Evolutionary conservation across 2,888 invertebrate species (phyloP).

Genomic region (Tachystola acroxantha): DNA sequence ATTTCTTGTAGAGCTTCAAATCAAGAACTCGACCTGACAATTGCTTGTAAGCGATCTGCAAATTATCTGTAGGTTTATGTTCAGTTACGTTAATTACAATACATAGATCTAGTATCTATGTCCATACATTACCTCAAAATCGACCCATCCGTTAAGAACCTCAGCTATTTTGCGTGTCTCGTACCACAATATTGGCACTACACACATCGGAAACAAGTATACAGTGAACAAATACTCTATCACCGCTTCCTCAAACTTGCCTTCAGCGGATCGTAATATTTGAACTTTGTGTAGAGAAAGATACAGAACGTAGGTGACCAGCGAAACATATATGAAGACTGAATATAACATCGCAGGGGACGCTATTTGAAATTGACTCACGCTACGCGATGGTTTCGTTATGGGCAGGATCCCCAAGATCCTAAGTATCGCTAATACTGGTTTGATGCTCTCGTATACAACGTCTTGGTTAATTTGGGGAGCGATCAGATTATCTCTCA

Average conservation of each 20-base stretch:
- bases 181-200: constrained; percentile 82
- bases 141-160: constrained; percentile 81
- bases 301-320: constrained; percentile 78
- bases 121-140: constrained; percentile 82
- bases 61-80: no score
- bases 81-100: no score
- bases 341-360: constrained; percentile 80
- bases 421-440: constrained; percentile 61
- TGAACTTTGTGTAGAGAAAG: constrained; percentile 80
- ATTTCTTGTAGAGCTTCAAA: constrained; percentile 77
- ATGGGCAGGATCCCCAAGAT: constrained; percentile 81
- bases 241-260: constrained; percentile 85
- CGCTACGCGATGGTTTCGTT: constrained; percentile 64
- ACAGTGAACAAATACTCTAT: constrained; percentile 87
- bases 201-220: constrained; percentile 81
- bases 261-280: constrained; percentile 79
- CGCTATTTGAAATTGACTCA: constrained; percentile 64
- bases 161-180: constrained; percentile 81
- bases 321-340: constrained; percentile 58
- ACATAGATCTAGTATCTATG: no score
- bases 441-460: constrained; percentile 66
- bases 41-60: constrained; percentile 78
- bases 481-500: constrained; percentile 48
- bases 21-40: constrained; percentile 78
- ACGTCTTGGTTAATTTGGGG: constrained; percentile 54